Evolutionary conservation across 2,888 invertebrate genomes (phyloP).

Genomic region (Drosophila eohydei): DNA sequence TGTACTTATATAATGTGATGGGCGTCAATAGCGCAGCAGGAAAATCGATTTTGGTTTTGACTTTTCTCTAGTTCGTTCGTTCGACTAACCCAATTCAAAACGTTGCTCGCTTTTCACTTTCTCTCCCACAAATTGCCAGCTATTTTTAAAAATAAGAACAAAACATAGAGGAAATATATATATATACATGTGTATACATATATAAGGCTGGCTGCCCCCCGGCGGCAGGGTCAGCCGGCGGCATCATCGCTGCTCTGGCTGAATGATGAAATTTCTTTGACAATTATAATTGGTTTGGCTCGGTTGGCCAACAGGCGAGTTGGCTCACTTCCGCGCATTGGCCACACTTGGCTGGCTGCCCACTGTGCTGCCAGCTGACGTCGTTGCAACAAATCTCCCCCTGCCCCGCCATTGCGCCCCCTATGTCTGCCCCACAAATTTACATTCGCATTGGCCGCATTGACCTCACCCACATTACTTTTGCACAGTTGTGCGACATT

Average conservation of each 20-base stretch:
- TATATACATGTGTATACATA: neutral
- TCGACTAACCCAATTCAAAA: conserved; percentile 62
- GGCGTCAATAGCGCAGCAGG: conserved; percentile 15
- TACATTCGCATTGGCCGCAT: conserved; percentile 36
- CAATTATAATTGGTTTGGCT: conserved; percentile 53
- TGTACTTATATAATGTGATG: conserved; percentile 1
- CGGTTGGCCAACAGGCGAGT: conserved; percentile 32
- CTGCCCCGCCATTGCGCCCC: neutral
- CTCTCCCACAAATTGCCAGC: conserved; percentile 17
- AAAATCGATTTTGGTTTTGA: conserved; percentile 36
- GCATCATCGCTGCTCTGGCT: conserved; percentile 27
- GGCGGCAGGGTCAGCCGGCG: conserved; percentile 7
- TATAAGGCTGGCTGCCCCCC: neutral
- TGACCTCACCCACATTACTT: conserved; percentile 74
- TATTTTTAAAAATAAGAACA: conserved; percentile 25
- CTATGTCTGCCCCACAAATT: neutral
- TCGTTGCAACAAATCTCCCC: conserved; percentile 37
- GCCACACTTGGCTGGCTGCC: conserved; percentile 62
- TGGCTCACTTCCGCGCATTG: conserved; percentile 70
- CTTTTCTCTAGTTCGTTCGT: conserved; percentile 8
- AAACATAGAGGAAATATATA: neutral
- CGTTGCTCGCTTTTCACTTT: conserved; percentile 34
- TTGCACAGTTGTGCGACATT: conserved; percentile 56
- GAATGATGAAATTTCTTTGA: conserved; percentile 54
- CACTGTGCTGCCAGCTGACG: conserved; percentile 74